A percentile compares a stretch with the other conserved stretches of the same genome.
These are phyloP conservation scores for Pseudachorutes palmiensis DNA, from an alignment of 1,140 invertebrate genomes.

Conservation along the genomic window DNA sequence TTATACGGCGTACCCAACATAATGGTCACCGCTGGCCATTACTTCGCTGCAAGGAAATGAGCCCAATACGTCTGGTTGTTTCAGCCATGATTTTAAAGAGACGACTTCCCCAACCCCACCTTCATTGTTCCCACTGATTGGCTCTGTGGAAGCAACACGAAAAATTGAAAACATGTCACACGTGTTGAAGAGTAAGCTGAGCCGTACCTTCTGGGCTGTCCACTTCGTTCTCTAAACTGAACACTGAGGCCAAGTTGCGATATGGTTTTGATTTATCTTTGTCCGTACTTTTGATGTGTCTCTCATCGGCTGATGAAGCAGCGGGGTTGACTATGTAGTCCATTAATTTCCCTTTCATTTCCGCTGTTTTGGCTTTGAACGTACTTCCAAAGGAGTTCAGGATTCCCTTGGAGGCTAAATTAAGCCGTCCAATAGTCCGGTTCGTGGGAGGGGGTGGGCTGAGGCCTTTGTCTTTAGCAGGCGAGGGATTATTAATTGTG, in stretches of 20 bases:
- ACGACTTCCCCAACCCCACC: constrained; percentile 59
- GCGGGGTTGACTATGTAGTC: constrained; percentile 87
- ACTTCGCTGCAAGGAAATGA: constrained; percentile 87
- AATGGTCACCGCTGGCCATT: constrained; percentile 73
- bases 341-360: constrained; percentile 84
- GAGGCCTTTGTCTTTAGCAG: constrained; percentile 18
- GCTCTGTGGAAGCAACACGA: constrained; percentile 17
- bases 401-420: constrained; percentile 21
- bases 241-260: constrained; percentile 81
- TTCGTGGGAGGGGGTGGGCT: not conserved
- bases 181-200: constrained; percentile 17
- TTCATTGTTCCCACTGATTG: constrained; percentile 40
- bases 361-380: constrained; percentile 80
- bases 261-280: constrained; percentile 72
- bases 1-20: constrained; percentile 62
- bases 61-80: constrained; percentile 72
- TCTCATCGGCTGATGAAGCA: constrained; percentile 43
- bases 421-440: constrained; percentile 11
- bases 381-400: constrained; percentile 44
- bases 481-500: constrained; percentile 40
- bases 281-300: constrained; percentile 71
- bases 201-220: constrained; percentile 47
- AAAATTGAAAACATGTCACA: not conserved
- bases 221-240: constrained; percentile 89
- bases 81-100: constrained; percentile 65